A percentile compares a stretch with the other conserved stretches of the same genome.
Evolutionary conservation across 2,113 vertebrate species (phyloP).

Genomic region (Semnornis frantzii): DNA sequence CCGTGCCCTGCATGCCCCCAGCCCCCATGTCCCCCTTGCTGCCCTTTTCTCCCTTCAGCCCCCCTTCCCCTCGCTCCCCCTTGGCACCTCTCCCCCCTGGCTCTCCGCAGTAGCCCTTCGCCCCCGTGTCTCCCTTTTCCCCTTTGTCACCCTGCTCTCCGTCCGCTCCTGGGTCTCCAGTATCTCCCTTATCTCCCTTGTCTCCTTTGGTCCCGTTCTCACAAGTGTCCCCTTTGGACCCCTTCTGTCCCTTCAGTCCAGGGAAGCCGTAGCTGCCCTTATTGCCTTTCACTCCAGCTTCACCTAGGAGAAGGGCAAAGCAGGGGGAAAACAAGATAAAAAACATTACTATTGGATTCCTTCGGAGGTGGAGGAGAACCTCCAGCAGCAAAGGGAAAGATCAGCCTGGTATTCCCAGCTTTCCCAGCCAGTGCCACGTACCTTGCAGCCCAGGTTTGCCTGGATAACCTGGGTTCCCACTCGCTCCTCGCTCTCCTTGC

Average conservation of each 20-base stretch:
- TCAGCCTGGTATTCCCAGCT: not conserved
- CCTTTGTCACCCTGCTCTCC: conserved; percentile 80
- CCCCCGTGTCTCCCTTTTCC: conserved; percentile 86
- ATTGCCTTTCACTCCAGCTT: conserved; percentile 86
- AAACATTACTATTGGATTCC: not conserved
- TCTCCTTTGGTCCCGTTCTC: conserved; percentile 88
- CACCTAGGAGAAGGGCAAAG: conserved; percentile 78
- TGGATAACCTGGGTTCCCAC: conserved; percentile 83
- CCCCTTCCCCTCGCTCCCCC: conserved; percentile 84
- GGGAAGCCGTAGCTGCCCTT: conserved; percentile 82
- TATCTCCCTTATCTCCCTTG: conserved; percentile 81
- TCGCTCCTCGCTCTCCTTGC: conserved; percentile 81
- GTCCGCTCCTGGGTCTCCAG: conserved; percentile 76
- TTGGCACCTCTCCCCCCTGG: conserved; percentile 83
- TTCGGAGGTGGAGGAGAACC: not conserved
- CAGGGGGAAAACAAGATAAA: not conserved
- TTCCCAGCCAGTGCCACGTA: conserved; percentile 18
- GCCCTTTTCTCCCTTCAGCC: conserved; percentile 84
- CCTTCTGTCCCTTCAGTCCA: conserved; percentile 84
- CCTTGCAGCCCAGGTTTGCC: conserved; percentile 92
- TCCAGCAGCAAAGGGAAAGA: not conserved
- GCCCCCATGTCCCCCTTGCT: conserved; percentile 82
- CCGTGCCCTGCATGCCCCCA: conserved; percentile 78
- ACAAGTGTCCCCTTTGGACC: conserved; percentile 85
- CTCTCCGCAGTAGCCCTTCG: conserved; percentile 84